Conservation (phyloP, 2,797 vertebrate species). For the Sebastes nivosus region DNA sequence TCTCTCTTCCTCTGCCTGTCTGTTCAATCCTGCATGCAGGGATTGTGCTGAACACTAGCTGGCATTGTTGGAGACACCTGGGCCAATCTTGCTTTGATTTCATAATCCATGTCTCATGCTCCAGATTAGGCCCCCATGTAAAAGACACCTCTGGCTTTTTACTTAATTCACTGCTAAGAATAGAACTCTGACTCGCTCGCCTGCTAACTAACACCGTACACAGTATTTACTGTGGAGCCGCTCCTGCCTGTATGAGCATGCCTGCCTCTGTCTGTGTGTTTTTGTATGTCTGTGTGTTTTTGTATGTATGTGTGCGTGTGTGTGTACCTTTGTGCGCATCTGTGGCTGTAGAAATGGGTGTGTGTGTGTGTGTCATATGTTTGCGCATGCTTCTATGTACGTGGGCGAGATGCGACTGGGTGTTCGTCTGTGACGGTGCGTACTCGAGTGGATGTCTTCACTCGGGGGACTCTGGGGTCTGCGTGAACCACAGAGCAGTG, state of each 20-base stretch:
- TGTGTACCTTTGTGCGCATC: slow-evolving; percentile 30
- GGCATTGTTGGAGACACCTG: slow-evolving; percentile 78
- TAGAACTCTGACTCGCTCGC: slow-evolving; percentile 70
- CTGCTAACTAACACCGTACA: slow-evolving; percentile 64
- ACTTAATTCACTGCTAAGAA: slow-evolving; percentile 82
- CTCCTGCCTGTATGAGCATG: slow-evolving; percentile 70
- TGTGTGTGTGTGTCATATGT: slow-evolving; percentile 34
- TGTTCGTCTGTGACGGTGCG: slow-evolving; percentile 28
- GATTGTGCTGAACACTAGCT: slow-evolving; percentile 64
- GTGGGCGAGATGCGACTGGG: slow-evolving; percentile 44
- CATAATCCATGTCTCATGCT: slow-evolving; percentile 82
- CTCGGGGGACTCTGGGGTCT: slow-evolving; percentile 57
- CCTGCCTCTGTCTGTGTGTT: slow-evolving; percentile 44
- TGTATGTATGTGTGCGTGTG: background rate
- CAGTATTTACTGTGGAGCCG: slow-evolving; percentile 60
- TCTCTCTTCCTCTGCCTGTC: slow-evolving; percentile 16
- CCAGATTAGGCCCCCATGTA: slow-evolving; percentile 79
- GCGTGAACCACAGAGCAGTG: slow-evolving; percentile 63
- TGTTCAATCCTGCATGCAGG: slow-evolving; percentile 52
- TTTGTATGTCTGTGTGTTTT: slow-evolving; percentile 14
- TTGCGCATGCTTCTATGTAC: slow-evolving; percentile 15
- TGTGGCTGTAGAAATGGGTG: background rate
- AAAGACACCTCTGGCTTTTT: slow-evolving; percentile 82
- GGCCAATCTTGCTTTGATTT: slow-evolving; percentile 82
- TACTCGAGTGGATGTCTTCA: slow-evolving; percentile 61